phyloP scores from a whole-genome alignment of 2,797 vertebrate species.

The Hybognathus amarus region DNA sequence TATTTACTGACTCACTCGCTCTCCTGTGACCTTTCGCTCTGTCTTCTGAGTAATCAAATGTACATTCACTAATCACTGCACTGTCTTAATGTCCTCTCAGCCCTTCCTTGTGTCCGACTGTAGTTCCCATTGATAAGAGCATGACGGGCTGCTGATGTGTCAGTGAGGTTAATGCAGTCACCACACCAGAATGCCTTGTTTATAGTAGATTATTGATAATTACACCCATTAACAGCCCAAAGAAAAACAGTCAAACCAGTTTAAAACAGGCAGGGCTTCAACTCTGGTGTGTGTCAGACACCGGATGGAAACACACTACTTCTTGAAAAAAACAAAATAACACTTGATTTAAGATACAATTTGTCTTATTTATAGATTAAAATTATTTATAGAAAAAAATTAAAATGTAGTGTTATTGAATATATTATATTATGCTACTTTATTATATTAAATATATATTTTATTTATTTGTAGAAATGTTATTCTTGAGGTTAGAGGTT shows the following conservation, averaged over 20 bases:
- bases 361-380: no score
- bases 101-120: neutral
- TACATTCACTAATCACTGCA: neutral
- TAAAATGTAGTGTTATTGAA: no score
- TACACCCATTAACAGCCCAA: neutral
- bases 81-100: neutral
- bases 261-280: neutral
- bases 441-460: neutral
- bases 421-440: neutral
- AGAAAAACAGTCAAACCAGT: neutral
- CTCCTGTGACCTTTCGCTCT: constrained; percentile 1
- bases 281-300: neutral
- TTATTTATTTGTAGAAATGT: neutral
- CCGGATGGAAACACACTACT: neutral
- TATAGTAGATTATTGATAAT: constrained; percentile 15
- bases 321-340: neutral
- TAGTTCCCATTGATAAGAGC: neutral
- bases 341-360: neutral
- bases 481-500: neutral
- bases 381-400: neutral
- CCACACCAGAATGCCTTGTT: neutral
- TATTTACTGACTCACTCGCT: constrained; percentile 32
- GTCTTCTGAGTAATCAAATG: neutral
- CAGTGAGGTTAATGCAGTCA: neutral
- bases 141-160: neutral